Conservation (phyloP, 2,888 invertebrate species). For the Opisthograptis luteolata region DNA sequence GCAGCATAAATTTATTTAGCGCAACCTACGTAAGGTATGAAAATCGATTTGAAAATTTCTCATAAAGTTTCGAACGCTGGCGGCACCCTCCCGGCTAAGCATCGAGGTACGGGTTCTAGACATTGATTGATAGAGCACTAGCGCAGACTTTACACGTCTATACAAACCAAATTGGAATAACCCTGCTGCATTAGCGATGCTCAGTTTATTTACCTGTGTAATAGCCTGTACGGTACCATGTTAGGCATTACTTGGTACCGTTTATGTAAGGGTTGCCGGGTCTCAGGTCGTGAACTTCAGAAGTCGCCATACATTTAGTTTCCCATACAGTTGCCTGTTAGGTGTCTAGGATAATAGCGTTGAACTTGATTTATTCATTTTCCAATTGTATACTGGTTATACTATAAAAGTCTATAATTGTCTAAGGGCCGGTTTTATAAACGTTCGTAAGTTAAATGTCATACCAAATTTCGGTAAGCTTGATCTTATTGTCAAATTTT, state of each 20-base stretch:
- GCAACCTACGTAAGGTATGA: no score
- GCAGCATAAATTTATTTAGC: no score
- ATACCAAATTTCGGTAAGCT: no score
- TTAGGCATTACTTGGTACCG: slow-evolving; percentile 25
- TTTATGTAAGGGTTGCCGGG: slow-evolving; percentile 16
- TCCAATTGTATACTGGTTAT: no score
- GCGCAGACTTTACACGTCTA: not conserved
- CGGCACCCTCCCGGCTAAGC: not conserved
- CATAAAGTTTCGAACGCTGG: not conserved
- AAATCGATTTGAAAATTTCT: not conserved
- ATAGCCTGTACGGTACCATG: slow-evolving; percentile 25
- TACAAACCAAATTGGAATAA: slow-evolving; percentile 23
- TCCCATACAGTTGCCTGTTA: slow-evolving; percentile 5
- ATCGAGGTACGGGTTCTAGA: slow-evolving; percentile 4
- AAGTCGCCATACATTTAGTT: slow-evolving; percentile 17
- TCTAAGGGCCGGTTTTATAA: no score
- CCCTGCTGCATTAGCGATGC: slow-evolving; percentile 27
- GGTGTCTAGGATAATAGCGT: not conserved
- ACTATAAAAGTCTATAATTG: no score
- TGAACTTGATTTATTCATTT: no score
- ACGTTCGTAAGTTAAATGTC: no score
- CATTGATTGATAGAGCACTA: slow-evolving; percentile 33
- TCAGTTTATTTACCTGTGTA: slow-evolving; percentile 32
- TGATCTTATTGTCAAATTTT: no score
- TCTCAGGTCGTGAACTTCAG: slow-evolving; percentile 28